Conservation (phyloP, 2,888 invertebrate species). For the Melipona beecheii region DNA sequence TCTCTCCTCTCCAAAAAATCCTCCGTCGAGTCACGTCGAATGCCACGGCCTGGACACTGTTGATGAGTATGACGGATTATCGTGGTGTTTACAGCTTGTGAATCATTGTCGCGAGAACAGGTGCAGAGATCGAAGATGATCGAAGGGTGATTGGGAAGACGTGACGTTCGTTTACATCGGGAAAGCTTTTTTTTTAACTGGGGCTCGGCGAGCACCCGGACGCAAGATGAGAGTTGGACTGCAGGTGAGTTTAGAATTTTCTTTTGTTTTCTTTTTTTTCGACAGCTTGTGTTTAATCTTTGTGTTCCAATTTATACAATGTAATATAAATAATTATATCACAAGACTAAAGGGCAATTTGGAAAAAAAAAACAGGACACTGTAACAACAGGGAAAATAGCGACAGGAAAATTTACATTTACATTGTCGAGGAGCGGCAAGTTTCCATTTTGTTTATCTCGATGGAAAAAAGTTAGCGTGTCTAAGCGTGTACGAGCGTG, state of each 20-base stretch:
- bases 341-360: no score
- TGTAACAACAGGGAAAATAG: background rate
- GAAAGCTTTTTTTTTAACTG: background rate
- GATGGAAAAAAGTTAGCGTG: background rate
- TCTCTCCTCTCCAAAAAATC: no score
- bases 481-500: conserved; percentile 46
- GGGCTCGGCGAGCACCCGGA: background rate
- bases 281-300: background rate
- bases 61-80: conserved; percentile 1
- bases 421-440: background rate
- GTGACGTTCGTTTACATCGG: background rate
- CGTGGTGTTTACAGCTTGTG: conserved; percentile 42
- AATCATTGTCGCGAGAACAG: conserved; percentile 7
- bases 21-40: background rate
- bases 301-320: no score
- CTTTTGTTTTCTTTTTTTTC: background rate
- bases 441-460: conserved; percentile 20
- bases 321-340: no score
- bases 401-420: no score
- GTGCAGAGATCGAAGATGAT: conserved; percentile 21
- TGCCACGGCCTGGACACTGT: background rate
- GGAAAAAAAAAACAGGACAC: no score
- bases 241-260: conserved; percentile 50
- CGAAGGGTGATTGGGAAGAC: conserved; percentile 22
- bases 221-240: conserved; percentile 62